phyloP scores from a whole-genome alignment of 2,888 invertebrate species.

The Ptilodon capucinus region DNA sequence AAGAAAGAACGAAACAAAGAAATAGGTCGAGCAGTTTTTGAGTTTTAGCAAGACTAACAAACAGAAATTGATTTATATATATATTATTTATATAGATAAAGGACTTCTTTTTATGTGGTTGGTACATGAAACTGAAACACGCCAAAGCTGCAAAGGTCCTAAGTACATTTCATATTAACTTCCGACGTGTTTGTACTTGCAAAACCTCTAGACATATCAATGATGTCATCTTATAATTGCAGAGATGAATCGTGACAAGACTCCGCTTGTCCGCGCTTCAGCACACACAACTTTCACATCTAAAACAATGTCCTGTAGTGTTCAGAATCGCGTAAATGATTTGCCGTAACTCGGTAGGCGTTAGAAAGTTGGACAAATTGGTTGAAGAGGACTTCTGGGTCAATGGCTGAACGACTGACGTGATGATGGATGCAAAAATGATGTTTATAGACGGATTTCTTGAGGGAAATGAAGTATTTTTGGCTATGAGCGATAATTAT shows the following conservation, averaged over 20 bases:
- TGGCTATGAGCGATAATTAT: too few species aligned
- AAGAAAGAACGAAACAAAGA: too few species aligned
- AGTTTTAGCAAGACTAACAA: too few species aligned
- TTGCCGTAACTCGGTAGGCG: conserved; percentile 9
- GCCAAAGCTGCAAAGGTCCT: too few species aligned
- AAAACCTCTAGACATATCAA: conserved; percentile 20
- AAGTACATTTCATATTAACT: too few species aligned
- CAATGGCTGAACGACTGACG: conserved; percentile 12
- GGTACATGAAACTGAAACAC: too few species aligned
- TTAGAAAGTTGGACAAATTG: conserved; percentile 33
- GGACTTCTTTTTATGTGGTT: too few species aligned
- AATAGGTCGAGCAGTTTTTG: too few species aligned
- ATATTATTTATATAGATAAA: too few species aligned
- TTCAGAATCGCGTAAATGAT: background rate
- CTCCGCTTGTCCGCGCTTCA: background rate
- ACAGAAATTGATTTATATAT: too few species aligned
- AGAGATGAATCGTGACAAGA: conserved; percentile 15
- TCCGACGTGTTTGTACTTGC: conserved; percentile 8
- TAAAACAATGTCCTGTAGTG: conserved; percentile 8
- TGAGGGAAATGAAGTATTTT: too few species aligned
- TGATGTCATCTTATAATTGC: conserved; percentile 31
- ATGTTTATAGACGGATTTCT: too few species aligned
- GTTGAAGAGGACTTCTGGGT: conserved; percentile 21
- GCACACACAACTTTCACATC: conserved; percentile 14
- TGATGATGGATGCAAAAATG: conserved; percentile 15